These are phyloP conservation scores for Heloderma charlesbogerti DNA, from an alignment of 2,113 vertebrate species.

Conservation along the genomic window DNA sequence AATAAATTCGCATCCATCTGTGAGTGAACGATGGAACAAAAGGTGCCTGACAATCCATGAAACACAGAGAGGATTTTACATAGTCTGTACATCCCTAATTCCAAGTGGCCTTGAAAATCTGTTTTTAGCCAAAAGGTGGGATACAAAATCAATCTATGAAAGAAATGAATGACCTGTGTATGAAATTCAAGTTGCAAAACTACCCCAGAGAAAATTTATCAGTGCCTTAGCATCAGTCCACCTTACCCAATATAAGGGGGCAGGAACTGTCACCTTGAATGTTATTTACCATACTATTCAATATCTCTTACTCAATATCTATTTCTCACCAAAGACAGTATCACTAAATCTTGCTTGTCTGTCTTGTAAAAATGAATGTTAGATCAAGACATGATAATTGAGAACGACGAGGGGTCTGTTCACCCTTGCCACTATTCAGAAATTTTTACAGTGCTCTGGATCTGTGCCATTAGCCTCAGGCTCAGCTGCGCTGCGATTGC, in stretches of 20 bases:
- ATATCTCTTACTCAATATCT: constrained; percentile 10
- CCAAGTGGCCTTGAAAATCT: not conserved
- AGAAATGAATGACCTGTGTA: not conserved
- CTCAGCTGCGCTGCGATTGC: constrained; percentile 18
- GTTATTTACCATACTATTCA: not conserved
- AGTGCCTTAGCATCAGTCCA: not conserved
- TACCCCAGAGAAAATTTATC: not conserved
- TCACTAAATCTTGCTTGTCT: constrained; percentile 10
- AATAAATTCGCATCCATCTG: too few relatives aligned
- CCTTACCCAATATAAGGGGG: not conserved
- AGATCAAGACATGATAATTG: not conserved
- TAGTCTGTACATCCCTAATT: too few relatives aligned
- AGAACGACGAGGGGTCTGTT: not conserved
- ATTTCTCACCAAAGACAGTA: not conserved
- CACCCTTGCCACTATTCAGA: not conserved
- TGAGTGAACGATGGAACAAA: too few relatives aligned
- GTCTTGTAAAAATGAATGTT: constrained; percentile 3
- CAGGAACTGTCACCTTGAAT: not conserved
- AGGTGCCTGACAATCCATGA: too few relatives aligned
- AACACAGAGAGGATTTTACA: too few relatives aligned
- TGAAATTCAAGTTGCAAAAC: not conserved
- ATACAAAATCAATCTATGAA: not conserved
- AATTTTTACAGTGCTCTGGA: constrained; percentile 5
- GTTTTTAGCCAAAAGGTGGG: not conserved
- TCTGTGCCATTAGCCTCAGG: not conserved